phyloP scores from a whole-genome alignment of 92 coral and sea anemone species.

The Galaxea fascicularis region DNA sequence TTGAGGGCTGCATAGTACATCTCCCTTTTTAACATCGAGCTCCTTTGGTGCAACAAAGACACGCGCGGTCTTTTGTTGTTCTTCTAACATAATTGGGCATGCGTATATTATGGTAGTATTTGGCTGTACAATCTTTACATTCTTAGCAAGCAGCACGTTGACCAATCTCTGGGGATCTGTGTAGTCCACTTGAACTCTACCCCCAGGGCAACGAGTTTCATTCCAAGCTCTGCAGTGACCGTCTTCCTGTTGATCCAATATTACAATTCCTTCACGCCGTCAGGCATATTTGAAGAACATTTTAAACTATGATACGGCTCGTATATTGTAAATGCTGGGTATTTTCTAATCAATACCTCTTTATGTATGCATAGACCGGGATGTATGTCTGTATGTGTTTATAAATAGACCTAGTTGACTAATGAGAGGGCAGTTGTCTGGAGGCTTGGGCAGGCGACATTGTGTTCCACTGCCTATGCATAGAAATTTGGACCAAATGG shows the following conservation, averaged over 20 bases:
- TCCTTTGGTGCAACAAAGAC: slow-evolving; percentile 50
- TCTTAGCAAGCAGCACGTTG: slow-evolving; percentile 46
- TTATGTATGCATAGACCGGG: too few relatives aligned
- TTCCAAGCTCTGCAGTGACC: slow-evolving; percentile 62
- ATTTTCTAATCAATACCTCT: too few relatives aligned
- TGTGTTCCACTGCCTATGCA: background rate
- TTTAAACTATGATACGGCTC: too few relatives aligned
- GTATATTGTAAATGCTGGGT: too few relatives aligned
- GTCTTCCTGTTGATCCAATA: background rate
- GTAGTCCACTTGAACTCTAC: slow-evolving; percentile 47
- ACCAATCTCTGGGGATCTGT: slow-evolving; percentile 43
- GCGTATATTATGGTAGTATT: slow-evolving; percentile 52
- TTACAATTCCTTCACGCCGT: too few relatives aligned
- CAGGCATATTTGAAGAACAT: too few relatives aligned
- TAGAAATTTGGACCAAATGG: background rate
- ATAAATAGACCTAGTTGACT: background rate
- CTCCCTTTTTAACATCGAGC: slow-evolving; percentile 36
- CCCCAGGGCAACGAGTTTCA: slow-evolving; percentile 70
- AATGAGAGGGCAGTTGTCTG: background rate
- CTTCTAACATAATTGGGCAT: slow-evolving; percentile 52
- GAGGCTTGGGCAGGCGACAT: background rate
- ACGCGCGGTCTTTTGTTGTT: slow-evolving; percentile 9
- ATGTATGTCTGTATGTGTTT: background rate
- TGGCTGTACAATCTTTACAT: slow-evolving; percentile 65
- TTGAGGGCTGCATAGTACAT: slow-evolving; percentile 67